Evolutionary conservation across 1,140 invertebrate genomes (phyloP).

Genomic region (Orius insidiosus): DNA sequence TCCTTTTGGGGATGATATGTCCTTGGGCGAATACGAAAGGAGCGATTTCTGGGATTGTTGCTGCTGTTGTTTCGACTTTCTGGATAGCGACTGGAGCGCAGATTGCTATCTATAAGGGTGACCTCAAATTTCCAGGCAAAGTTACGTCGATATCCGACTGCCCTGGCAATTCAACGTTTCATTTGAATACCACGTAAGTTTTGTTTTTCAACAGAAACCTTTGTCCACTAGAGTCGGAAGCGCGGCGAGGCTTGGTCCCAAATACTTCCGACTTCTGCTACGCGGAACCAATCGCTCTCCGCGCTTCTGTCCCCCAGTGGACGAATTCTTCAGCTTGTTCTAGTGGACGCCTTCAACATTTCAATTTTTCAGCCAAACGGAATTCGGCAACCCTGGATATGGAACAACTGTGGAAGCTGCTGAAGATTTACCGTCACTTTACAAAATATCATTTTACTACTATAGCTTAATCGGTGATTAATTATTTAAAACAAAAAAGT

Average conservation of each 20-base stretch:
- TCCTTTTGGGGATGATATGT: conserved; percentile 32
- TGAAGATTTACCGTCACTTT: not conserved
- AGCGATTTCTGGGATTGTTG: conserved; percentile 12
- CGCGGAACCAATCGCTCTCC: too few relatives aligned
- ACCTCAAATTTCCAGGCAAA: conserved; percentile 16
- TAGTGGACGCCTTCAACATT: too few relatives aligned
- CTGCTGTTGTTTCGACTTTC: conserved; percentile 4
- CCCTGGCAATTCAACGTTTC: conserved; percentile 7
- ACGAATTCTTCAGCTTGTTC: too few relatives aligned
- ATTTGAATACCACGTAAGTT: conserved; percentile 7
- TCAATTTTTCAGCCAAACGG: conserved; percentile 4
- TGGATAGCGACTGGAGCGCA: conserved; percentile 13
- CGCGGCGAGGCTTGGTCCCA: too few relatives aligned
- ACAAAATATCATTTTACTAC: conserved; percentile 3
- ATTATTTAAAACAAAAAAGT: too few relatives aligned
- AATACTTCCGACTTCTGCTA: too few relatives aligned
- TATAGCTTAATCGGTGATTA: not conserved
- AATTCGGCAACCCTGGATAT: not conserved
- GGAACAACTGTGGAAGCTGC: not conserved
- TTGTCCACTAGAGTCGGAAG: not conserved
- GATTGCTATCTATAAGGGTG: conserved; percentile 1
- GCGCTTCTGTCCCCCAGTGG: too few relatives aligned
- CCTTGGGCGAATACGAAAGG: conserved; percentile 30
- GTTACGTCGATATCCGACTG: conserved; percentile 13
- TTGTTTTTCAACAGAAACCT: not conserved